These are phyloP conservation scores for Phoxinus phoxinus DNA, from an alignment of 2,113 vertebrate species.

Conservation along the genomic window DNA sequence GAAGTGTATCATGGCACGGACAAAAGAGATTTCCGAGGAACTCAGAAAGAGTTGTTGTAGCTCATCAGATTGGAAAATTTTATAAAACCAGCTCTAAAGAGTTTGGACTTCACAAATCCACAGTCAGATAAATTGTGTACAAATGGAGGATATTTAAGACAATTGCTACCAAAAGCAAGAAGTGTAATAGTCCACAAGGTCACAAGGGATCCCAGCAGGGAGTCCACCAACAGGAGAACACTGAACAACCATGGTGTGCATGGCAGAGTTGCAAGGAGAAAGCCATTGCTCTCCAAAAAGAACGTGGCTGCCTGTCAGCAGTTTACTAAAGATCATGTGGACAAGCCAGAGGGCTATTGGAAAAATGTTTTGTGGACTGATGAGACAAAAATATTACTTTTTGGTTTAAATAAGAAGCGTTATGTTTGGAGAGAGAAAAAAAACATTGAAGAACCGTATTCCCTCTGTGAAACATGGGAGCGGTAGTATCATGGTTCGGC, in stretches of 20 bases:
- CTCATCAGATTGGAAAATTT: background rate
- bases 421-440: background rate
- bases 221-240: background rate
- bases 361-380: no score
- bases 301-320: no score
- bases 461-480: background rate
- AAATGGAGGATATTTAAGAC: background rate
- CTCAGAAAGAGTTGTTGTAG: background rate
- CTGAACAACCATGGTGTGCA: background rate
- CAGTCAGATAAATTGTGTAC: no score
- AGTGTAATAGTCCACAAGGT: background rate
- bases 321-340: no score
- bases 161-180: background rate
- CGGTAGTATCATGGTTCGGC: background rate
- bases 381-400: background rate
- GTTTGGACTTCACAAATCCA: no score
- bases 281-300: no score
- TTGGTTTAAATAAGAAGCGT: background rate
- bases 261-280: no score
- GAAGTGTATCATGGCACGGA: background rate
- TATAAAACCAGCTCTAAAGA: no score
- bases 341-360: no score
- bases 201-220: background rate
- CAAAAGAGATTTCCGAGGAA: background rate
- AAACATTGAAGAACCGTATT: background rate